Evolutionary conservation across 2,113 vertebrate genomes (phyloP).

Genomic region (Psilopsiagon aymara): DNA sequence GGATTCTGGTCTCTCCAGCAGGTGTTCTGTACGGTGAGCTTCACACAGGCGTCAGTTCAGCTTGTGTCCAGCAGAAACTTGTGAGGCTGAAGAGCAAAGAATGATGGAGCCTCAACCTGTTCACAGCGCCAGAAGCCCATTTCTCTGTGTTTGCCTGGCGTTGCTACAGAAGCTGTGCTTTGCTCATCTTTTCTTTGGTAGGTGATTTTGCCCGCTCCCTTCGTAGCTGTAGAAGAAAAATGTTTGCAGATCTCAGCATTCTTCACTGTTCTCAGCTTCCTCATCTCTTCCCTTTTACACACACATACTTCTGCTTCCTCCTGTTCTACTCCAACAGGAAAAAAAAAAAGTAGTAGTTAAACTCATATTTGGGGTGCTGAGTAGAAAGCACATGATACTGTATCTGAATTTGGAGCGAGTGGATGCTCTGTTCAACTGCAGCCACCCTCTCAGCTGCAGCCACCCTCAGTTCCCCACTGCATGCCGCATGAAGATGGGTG

Average conservation of each 20-base stretch:
- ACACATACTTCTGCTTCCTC: not conserved
- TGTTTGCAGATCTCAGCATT: rapidly evolving
- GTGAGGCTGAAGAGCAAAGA: not conserved
- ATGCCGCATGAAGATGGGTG: rapidly evolving
- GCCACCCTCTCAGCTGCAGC: not conserved
- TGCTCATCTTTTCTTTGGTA: rapidly evolving
- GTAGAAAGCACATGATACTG: rapidly evolving
- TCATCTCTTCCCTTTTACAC: not conserved
- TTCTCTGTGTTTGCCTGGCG: rapidly evolving
- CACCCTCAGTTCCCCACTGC: rapidly evolving
- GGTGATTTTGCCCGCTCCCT: not conserved
- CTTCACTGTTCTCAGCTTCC: not conserved
- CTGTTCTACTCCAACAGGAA: not conserved
- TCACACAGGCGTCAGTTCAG: rapidly evolving
- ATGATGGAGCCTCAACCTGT: rapidly evolving
- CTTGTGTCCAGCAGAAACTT: not conserved
- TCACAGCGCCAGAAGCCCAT: not conserved
- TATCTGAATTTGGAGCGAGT: not conserved
- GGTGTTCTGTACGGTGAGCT: rapidly evolving
- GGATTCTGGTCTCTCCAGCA: rapidly evolving
- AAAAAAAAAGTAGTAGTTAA: not conserved
- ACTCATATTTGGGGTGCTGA: rapidly evolving
- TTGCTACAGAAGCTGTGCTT: rapidly evolving
- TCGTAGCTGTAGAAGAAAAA: not conserved
- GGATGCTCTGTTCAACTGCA: not conserved